Evolutionary conservation across 2,888 invertebrate genomes (phyloP), one percentile per base, ranked within the genome.

Genomic region (Lysandra bellargus): DNA sequence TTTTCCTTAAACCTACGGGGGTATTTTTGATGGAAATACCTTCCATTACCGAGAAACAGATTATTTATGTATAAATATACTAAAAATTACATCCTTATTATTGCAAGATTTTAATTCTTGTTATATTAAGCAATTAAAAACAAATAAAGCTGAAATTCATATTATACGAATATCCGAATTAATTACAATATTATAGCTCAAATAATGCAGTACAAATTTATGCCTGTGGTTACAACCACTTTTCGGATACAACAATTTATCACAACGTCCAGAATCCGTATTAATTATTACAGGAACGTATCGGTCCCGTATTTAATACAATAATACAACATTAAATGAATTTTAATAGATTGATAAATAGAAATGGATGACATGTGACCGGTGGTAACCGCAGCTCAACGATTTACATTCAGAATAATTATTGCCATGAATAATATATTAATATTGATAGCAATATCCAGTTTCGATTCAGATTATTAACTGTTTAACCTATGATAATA

Each of bases 311-410:
- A 33, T 76, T 76, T 6, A 53, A 57, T 76, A 33, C 23, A 49
- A 49, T 44, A 44, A 75, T 75, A 75, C 76, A 23, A 57, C 30
- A 76, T 53, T 76, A 53, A 75, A 75, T 53, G 75, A 76, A 76
- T 76, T 76, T 33, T 76, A 76, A 76, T 76, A 76, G 76, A 57
- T 76, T 57, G 53, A 57, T 76, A n/a, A 76, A 76, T 76, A 74
- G n/a, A 44, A 74, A 44, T 40, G 73, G 37, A 73, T 44, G 40
- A 44, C 44, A 12, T 40, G 44, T 44, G 40, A 44, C 0, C 17
- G 6, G 17, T 74, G 44, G n/a, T 0, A 69, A 69, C 69, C 69
- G 14, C 69, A 69, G 33, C 69, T 33, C 14, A 69, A 37, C 69
- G 14, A 33, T 69, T 33, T 37, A 69, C 69, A 69, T 37, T 69